Base-by-base conservation (phyloP, 2,797 vertebrate genomes). In the Melanotaenia trifasciata region DNA sequence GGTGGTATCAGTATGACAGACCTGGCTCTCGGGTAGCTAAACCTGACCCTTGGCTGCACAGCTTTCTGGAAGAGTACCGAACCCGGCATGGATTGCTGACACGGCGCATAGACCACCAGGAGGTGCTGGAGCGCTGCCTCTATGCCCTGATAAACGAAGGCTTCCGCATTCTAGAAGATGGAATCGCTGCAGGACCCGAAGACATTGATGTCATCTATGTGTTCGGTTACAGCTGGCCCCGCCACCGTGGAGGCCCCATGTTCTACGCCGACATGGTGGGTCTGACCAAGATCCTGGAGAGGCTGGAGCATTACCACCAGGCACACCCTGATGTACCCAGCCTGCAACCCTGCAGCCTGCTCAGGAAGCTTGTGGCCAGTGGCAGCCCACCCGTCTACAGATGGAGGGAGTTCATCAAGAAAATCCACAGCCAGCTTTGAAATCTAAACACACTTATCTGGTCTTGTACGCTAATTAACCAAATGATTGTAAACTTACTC, bases 1-100 rank as follows among this genome's bases (percentile, higher is more conserved):
- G 98, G 0, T 98, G 97, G 97, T 98, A 99, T 79, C 91, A 20
- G 18, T 99, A 99, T 0, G 96, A 97, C 64, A 93, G 89, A 84
- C 93, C 95, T 0, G 90, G 95, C 0, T 87, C 95, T 57, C 95
- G 84, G 54, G 89, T 79, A 6, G 93, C 95, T 43, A 94, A 43
- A 6, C 84, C 95, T 0, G 97, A 99, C 70, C 96, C 96, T 0
- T 96, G 96, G 95, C 38, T 98, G 70, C 91, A 84, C 66, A 60
- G 9, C 33, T 94, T 98, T 64, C 91, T 99, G 76, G 83, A 94
- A 45, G 89, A 86, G 9, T 99, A 97, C 87, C 93, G 97, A 72
- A 82, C 88, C 64, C 84, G 33, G 26, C 89, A 97, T 0, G 58
- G 85, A 59, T 94, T 98, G 66, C 24, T 85, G 32, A 63, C 88